Conservation (phyloP, 92 coral and sea anemone genomes). For the Porites divaricata region DNA sequence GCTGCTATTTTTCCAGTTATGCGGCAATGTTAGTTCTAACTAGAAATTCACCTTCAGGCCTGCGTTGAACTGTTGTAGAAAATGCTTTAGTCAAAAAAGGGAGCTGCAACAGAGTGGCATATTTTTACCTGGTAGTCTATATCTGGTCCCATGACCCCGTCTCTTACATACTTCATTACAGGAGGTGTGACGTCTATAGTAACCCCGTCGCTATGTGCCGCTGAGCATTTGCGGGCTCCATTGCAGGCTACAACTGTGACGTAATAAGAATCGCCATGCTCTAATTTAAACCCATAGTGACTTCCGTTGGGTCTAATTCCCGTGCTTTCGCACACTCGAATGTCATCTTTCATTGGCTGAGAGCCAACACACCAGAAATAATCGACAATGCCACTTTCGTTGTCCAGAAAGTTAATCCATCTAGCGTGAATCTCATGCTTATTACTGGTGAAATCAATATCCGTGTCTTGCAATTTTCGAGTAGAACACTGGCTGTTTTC, state of each 20-base stretch:
- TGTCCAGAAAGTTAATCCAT: constrained; percentile 95
- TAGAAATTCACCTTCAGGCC: no score
- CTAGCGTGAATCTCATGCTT: constrained; percentile 89
- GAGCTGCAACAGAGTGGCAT: neutral
- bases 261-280: constrained; percentile 82
- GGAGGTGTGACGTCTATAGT: constrained; percentile 94
- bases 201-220: constrained; percentile 90
- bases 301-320: constrained; percentile 85
- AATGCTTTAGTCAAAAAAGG: neutral
- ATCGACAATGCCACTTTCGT: constrained; percentile 86
- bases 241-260: constrained; percentile 96
- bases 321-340: constrained; percentile 86
- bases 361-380: constrained; percentile 95
- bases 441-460: constrained; percentile 83
- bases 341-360: constrained; percentile 83
- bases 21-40: no score
- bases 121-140: constrained; percentile 89
- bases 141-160: constrained; percentile 97
- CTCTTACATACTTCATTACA: constrained; percentile 84
- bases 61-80: no score
- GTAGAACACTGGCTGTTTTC: constrained; percentile 93
- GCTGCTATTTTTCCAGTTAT: no score
- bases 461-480: constrained; percentile 82
- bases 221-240: constrained; percentile 92
- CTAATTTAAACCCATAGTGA: constrained; percentile 75